Conservation (phyloP, 2,797 vertebrate genomes). For the Bryconaethiops microstoma region DNA sequence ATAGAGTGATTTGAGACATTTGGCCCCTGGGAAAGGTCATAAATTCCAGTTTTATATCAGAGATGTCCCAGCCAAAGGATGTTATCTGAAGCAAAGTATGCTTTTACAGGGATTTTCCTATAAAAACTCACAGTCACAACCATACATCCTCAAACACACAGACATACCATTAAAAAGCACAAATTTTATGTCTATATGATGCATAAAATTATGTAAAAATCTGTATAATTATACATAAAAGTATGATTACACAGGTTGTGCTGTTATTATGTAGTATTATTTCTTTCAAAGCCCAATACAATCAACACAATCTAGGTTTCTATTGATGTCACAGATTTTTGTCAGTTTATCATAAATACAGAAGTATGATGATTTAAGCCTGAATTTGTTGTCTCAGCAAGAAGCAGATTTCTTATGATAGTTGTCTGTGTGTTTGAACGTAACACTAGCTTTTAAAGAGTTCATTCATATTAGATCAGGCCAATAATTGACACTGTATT, state of each 20-base stretch:
- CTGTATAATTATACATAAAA: no score
- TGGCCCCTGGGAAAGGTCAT: slow-evolving; percentile 15
- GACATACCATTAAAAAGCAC: not conserved
- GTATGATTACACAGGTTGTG: no score
- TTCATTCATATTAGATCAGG: slow-evolving; percentile 4
- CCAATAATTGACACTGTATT: slow-evolving; percentile 27
- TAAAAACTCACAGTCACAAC: not conserved
- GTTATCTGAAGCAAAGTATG: not conserved
- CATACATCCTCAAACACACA: not conserved
- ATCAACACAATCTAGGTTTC: no score
- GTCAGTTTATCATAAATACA: no score
- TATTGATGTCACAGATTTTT: no score
- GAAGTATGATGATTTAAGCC: no score
- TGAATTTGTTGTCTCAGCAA: no score
- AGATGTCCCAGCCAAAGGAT: not conserved
- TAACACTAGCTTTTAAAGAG: not conserved
- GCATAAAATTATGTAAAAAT: no score
- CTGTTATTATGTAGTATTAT: no score
- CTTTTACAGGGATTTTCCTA: slow-evolving; percentile 1
- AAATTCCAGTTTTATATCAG: slow-evolving; percentile 16
- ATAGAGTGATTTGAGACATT: slow-evolving; percentile 12
- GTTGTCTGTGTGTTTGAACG: slow-evolving; percentile 6
- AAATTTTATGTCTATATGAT: not conserved
- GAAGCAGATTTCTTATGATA: not conserved
- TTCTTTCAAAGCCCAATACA: no score